Percentiles rank a stretch among this genome's conserved stretches.
phyloP scores from a whole-genome alignment of 2,797 vertebrate species.

The Danio kyathit region DNA sequence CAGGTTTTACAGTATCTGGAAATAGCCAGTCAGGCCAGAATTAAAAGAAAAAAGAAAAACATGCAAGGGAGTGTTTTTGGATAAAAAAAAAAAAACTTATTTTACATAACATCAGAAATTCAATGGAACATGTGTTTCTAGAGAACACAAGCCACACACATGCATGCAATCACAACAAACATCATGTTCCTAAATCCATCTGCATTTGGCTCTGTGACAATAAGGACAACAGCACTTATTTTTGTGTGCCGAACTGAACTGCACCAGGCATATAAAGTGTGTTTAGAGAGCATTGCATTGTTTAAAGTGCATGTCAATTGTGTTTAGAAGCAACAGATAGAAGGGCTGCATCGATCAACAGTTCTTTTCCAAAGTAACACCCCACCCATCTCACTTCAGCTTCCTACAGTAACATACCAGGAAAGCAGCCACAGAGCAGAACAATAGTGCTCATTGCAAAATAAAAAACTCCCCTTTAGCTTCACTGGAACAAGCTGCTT shows the following conservation, averaged over 20 bases:
- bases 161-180: background rate
- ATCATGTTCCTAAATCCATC: background rate
- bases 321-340: background rate
- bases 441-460: conserved; percentile 52
- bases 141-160: background rate
- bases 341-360: background rate
- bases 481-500: conserved; percentile 20
- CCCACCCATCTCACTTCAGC: conserved; percentile 34
- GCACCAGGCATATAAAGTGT: background rate
- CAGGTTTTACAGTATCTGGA: background rate
- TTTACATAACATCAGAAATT: background rate
- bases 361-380: conserved; percentile 10
- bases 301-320: background rate
- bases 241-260: background rate
- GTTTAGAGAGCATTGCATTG: background rate
- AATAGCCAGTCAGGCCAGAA: background rate
- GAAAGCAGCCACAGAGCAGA: conserved; percentile 27
- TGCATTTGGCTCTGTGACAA: background rate
- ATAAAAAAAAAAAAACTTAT: background rate
- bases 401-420: conserved; percentile 50
- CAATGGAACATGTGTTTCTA: background rate
- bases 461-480: conserved; percentile 19
- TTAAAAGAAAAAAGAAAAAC: background rate
- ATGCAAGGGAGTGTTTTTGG: background rate
- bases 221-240: background rate